These are phyloP conservation scores for Osmerus mordax DNA, from an alignment of 2,113 vertebrate species.

Conservation along the genomic window DNA sequence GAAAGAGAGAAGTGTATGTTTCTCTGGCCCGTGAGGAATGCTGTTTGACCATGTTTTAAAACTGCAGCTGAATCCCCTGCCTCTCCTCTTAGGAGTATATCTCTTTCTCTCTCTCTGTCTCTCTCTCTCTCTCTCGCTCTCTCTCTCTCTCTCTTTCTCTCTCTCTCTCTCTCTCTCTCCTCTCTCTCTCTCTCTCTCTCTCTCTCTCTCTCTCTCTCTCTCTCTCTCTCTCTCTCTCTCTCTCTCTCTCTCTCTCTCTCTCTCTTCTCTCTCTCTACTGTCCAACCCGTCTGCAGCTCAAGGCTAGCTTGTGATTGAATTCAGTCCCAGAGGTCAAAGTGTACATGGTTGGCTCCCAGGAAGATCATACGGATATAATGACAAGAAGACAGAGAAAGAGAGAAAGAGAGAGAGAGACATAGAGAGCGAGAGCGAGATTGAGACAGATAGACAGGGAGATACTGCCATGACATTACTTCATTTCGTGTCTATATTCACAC, in stretches of 20 bases:
- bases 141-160: too few species aligned
- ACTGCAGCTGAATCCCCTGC: too few species aligned
- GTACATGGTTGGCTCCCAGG: neutral
- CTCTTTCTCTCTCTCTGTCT: neutral
- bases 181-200: too few species aligned
- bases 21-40: too few species aligned
- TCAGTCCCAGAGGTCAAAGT: slow-evolving; percentile 6
- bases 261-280: neutral
- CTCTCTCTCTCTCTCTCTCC: too few species aligned
- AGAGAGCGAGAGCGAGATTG: too few species aligned
- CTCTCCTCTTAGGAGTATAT: too few species aligned
- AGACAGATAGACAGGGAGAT: too few species aligned
- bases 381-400: slow-evolving; percentile 1
- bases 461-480: too few species aligned
- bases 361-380: neutral
- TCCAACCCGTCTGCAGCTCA: neutral
- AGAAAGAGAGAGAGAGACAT: neutral
- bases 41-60: too few species aligned
- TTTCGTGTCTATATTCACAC: too few species aligned
- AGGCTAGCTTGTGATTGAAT: neutral
- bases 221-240: neutral
- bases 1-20: too few species aligned
- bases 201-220: neutral
- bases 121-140: neutral
- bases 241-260: neutral